phyloP scores from a whole-genome alignment of 2,797 vertebrate genomes.

The Orientallactaga sibirica region DNA sequence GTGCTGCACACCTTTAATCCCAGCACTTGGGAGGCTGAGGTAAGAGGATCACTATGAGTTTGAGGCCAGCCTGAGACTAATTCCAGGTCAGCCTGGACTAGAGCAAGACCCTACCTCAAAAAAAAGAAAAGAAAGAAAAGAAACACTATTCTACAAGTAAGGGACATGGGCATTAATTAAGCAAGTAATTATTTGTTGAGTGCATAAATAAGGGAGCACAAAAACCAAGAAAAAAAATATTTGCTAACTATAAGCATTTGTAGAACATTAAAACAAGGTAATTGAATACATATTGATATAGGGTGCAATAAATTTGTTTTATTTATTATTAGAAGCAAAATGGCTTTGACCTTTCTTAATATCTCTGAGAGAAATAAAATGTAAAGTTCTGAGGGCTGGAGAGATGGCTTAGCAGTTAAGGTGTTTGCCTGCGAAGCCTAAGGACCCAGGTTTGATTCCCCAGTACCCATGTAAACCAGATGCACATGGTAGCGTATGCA shows the following conservation, averaged over 20 bases:
- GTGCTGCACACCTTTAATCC: too few relatives aligned
- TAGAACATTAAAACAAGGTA: constrained; percentile 46
- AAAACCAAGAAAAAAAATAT: constrained; percentile 43
- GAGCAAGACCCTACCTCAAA: not conserved
- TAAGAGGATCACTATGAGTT: too few relatives aligned
- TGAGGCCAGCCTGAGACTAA: too few relatives aligned
- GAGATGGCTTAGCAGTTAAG: too few relatives aligned
- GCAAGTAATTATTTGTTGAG: constrained; percentile 32
- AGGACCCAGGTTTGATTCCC: too few relatives aligned
- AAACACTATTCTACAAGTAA: not conserved
- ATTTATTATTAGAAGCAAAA: constrained; percentile 39
- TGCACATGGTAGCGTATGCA: too few relatives aligned
- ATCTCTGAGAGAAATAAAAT: not conserved
- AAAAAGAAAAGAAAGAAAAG: constrained; percentile 22
- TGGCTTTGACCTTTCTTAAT: constrained; percentile 42
- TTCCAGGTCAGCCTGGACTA: too few relatives aligned
- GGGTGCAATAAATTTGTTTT: not conserved
- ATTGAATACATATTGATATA: not conserved
- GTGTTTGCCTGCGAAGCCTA: too few relatives aligned
- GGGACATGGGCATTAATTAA: constrained; percentile 41
- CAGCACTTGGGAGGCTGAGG: too few relatives aligned
- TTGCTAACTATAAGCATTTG: constrained; percentile 14
- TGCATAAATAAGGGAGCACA: constrained; percentile 31
- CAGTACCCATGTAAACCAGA: too few relatives aligned
- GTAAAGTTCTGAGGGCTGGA: not conserved